Conservation (phyloP, 35 echinoderm and acorn worm species). For the Stichopus chloronotus region DNA sequence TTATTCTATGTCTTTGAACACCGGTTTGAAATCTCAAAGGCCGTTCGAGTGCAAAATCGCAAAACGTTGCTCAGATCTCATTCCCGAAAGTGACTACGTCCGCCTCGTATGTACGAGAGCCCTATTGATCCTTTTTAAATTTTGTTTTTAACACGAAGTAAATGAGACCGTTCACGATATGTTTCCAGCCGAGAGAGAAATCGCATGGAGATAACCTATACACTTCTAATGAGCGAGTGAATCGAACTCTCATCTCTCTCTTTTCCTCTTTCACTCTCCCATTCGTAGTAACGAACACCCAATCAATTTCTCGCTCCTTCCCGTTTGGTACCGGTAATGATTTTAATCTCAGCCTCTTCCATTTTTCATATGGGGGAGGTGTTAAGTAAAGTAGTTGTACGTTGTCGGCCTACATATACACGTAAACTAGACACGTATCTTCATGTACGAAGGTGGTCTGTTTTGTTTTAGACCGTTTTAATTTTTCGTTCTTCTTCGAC, state of each 20-base stretch:
- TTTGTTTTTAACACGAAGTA: constrained; percentile 35
- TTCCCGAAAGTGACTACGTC: neutral
- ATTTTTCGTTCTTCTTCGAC: no score
- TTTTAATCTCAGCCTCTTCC: constrained; percentile 45
- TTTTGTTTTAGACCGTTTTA: no score
- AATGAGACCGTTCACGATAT: constrained; percentile 16
- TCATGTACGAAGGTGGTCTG: no score
- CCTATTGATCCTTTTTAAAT: constrained; percentile 20
- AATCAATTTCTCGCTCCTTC: constrained; percentile 5
- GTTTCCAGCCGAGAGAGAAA: neutral
- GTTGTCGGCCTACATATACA: no score
- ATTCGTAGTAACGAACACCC: constrained; percentile 41
- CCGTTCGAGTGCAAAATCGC: neutral
- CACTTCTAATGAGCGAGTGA: constrained; percentile 3
- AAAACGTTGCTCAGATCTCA: neutral
- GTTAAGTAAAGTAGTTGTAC: neutral
- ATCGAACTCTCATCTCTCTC: neutral
- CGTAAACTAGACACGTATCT: no score
- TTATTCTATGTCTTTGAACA: neutral
- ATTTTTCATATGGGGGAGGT: constrained; percentile 8
- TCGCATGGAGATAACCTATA: constrained; percentile 27
- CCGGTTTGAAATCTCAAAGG: neutral
- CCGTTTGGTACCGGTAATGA: constrained; percentile 13
- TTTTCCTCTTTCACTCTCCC: neutral
- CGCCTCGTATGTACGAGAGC: neutral